Evolutionary conservation across 2,113 vertebrate genomes (phyloP), one percentile per base, ranked within the genome.

Genomic region (Arizona elegans): DNA sequence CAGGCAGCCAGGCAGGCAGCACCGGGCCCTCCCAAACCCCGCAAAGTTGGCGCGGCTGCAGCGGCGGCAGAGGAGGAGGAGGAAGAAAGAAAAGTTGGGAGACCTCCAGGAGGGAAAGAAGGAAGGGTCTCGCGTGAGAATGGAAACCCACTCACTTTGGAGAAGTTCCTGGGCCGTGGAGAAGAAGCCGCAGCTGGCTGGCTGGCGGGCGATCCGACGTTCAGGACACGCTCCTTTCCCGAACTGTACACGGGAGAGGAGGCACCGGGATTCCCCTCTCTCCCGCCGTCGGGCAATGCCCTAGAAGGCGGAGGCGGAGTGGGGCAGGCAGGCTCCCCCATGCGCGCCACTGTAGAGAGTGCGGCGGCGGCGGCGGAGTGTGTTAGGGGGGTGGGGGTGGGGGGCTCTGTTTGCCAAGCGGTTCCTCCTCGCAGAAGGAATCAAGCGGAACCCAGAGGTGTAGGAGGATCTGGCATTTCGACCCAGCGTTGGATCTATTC

Each of bases 121-220:
- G 90, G 17, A 38, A 91, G 81, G 91, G 86, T 55, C 91, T 88
- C 91, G 10, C 58, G 15, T 15, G 87, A 54, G 13, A 47, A n/a
- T 17, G 23, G 92, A 19, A 85, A 24, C 15, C 92, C 88, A 89
- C 88, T 89, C 65, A 90, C 92, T 93, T 86, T 19, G 88, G 88
- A 53, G 88, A 90, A 90, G 70, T 90, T 86, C 19, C 29, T 23
- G 65, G 38, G 38, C 47, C 24, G 52, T 21, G 13, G 17, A 52
- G 38, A 1, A 23, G 56, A 43, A 7, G 58, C 58, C 8, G 23
- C 47, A 43, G 75, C 53, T 4, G 52, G 33, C 29, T 7, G 6
- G 87, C 29, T 7, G 6, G 87, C 58, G 2, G 87, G 13, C 33
- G 58, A 62, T 53, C 59, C 29, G 24, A 81, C 1, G 70, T 81